These are phyloP conservation scores for Oithona nana DNA, from an alignment of 2,888 invertebrate species.

Conservation along the genomic window DNA sequence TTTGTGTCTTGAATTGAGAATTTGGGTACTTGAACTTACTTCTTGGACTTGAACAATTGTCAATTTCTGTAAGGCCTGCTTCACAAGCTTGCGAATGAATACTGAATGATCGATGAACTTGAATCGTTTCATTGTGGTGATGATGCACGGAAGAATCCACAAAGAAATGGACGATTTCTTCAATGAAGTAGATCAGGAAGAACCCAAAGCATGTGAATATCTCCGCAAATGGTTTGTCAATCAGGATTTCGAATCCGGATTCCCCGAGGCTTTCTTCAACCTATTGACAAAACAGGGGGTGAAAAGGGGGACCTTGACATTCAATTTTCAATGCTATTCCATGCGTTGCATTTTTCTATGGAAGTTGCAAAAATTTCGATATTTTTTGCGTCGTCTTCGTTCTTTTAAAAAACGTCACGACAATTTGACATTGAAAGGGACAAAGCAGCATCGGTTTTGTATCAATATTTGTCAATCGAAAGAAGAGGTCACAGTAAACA, in stretches of 20 bases:
- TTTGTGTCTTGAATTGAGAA: no score
- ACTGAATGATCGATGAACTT: background rate
- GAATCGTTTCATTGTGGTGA: background rate
- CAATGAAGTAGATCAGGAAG: constrained; percentile 57
- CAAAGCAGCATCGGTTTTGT: no score
- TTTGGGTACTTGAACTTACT: background rate
- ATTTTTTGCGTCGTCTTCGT: no score
- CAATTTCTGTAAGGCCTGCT: background rate
- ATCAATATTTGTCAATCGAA: no score
- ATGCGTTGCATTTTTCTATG: no score
- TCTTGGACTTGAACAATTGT: background rate
- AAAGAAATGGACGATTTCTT: constrained; percentile 47
- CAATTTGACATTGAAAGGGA: no score
- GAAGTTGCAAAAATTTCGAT: no score
- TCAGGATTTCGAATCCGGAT: background rate
- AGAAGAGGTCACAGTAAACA: no score
- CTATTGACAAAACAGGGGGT: background rate
- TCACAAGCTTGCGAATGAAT: background rate
- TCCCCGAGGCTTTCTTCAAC: background rate
- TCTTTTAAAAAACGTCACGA: no score
- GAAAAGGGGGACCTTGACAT: background rate
- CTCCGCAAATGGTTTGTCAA: background rate
- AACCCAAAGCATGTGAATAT: constrained; percentile 34
- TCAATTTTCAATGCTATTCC: no score
- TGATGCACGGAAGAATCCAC: constrained; percentile 25